phyloP scores from a whole-genome alignment of 92 coral and sea anemone species.

The Epizoanthus fatuus region DNA sequence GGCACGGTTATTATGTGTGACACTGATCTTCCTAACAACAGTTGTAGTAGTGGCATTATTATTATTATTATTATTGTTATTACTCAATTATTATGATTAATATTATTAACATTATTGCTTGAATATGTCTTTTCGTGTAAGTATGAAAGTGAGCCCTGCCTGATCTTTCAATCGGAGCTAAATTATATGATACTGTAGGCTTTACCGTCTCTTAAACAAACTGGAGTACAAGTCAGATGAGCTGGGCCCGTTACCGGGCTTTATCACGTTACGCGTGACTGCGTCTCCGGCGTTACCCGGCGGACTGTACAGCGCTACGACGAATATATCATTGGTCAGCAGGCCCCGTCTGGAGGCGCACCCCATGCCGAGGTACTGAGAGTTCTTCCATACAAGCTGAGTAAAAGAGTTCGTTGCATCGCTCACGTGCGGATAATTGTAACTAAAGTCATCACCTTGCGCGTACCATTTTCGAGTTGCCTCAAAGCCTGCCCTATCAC shows the following conservation, averaged over 20 bases:
- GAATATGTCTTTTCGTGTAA: too few species aligned
- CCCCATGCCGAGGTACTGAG: slow-evolving; percentile 86
- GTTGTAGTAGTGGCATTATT: too few species aligned
- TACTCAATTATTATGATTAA: too few species aligned
- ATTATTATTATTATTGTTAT: too few species aligned
- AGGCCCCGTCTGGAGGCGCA: slow-evolving; percentile 91
- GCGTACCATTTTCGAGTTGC: slow-evolving; percentile 92
- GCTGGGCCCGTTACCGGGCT: slow-evolving; percentile 75
- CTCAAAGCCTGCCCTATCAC: slow-evolving; percentile 87
- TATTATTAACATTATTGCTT: too few species aligned
- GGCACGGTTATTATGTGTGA: too few species aligned
- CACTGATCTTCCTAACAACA: too few species aligned
- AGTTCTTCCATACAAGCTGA: slow-evolving; percentile 88
- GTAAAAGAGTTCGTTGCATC: slow-evolving; percentile 94
- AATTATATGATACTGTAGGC: too few species aligned
- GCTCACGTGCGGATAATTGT: slow-evolving; percentile 86
- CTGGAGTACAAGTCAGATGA: slow-evolving; percentile 80
- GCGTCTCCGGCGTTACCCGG: slow-evolving; percentile 89
- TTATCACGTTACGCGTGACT: slow-evolving; percentile 81
- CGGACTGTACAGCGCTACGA: slow-evolving; percentile 96
- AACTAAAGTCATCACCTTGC: slow-evolving; percentile 84
- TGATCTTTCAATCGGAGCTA: too few species aligned
- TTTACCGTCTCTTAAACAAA: slow-evolving; percentile 57
- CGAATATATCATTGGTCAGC: slow-evolving; percentile 89
- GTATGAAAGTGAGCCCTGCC: too few species aligned